Conservation (phyloP, 2,113 vertebrate species). For the Chunga burmeisteri region DNA sequence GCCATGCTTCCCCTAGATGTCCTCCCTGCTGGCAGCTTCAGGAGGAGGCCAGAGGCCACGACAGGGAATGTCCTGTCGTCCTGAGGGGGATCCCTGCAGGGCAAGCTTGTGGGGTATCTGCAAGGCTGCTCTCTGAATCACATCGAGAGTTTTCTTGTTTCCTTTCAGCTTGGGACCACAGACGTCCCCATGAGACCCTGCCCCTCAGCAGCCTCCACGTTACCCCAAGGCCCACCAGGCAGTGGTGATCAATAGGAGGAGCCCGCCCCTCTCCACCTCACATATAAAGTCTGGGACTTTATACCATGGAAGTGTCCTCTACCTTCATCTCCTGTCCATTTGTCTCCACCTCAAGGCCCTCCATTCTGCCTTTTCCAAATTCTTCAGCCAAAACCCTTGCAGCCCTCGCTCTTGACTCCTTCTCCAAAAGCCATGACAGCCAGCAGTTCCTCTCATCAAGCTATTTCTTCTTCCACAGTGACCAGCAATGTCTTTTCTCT, state of each 20-base stretch:
- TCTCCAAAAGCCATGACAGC: neutral
- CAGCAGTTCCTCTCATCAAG: neutral
- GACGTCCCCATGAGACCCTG: neutral
- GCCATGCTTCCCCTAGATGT: neutral
- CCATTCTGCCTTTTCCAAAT: neutral
- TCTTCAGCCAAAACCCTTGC: neutral
- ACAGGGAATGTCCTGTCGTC: neutral
- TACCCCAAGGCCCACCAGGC: neutral
- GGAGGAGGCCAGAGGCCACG: neutral
- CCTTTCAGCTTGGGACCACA: neutral
- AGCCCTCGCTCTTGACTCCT: neutral
- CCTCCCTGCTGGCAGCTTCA: neutral
- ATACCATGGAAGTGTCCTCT: neutral
- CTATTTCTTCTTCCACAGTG: neutral
- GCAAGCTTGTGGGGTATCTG: neutral
- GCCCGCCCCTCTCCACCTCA: neutral
- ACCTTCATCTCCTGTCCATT: neutral
- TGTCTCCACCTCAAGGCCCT: neutral
- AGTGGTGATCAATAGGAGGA: accelerated
- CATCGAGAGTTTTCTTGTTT: neutral
- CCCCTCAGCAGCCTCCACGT: neutral
- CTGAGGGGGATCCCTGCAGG: neutral
- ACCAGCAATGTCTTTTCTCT: neutral
- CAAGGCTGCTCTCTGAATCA: neutral
- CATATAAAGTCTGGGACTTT: neutral